Percentiles rank a stretch among this genome's conserved stretches.
Conservation (phyloP, 2,113 vertebrate genomes). For the Seriola aureovittata region DNA sequence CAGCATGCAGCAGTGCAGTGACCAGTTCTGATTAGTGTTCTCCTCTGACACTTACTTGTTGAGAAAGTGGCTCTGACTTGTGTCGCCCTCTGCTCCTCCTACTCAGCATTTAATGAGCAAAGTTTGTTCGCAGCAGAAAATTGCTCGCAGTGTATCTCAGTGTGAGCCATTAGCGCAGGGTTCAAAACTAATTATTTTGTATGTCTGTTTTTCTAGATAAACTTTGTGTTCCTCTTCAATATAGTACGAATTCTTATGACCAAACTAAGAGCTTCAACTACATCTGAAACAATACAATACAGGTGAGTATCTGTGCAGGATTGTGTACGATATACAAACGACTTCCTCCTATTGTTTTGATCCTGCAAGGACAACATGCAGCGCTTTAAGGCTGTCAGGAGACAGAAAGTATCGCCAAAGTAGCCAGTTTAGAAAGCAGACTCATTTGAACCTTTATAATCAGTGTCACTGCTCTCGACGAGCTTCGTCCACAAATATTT, state of each 20-base stretch:
- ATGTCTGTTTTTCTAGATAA: slow-evolving; percentile 87
- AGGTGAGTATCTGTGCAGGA: slow-evolving; percentile 82
- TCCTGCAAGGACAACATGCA: no score
- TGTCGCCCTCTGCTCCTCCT: slow-evolving; percentile 12
- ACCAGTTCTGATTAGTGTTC: slow-evolving; percentile 4
- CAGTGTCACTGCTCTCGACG: neutral
- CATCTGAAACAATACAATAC: slow-evolving; percentile 98
- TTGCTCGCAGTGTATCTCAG: slow-evolving; percentile 4
- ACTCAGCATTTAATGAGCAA: slow-evolving; percentile 30
- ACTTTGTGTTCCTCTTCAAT: slow-evolving; percentile 99
- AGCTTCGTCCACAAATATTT: neutral
- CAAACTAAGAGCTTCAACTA: slow-evolving; percentile 95
- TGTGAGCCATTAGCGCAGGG: neutral
- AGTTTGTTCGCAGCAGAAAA: slow-evolving; percentile 21
- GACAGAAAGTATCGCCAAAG: neutral
- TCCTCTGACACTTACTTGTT: neutral
- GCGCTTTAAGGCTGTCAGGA: neutral
- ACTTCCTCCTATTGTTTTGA: no score
- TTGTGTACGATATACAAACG: neutral
- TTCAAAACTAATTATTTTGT: slow-evolving; percentile 14
- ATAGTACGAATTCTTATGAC: slow-evolving; percentile 99
- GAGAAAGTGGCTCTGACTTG: slow-evolving; percentile 13
- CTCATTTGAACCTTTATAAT: neutral
- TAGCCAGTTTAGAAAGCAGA: neutral
- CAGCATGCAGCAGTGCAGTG: neutral